Conservation (phyloP, 2,888 invertebrate genomes). For the Microplitis deprimator region DNA sequence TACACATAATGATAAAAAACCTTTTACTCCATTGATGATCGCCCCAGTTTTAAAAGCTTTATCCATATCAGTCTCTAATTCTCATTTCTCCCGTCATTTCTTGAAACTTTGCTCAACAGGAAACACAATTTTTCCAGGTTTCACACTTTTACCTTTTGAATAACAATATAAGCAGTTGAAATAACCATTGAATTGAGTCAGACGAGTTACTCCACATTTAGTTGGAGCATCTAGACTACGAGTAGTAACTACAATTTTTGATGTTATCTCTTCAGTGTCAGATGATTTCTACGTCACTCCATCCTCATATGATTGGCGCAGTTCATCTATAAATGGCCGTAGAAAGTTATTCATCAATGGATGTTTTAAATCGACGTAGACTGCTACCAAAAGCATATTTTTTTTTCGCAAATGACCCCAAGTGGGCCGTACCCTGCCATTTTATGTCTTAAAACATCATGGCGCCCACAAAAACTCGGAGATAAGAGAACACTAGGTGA, state of each 20-base stretch:
- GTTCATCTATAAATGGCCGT: constrained; percentile 20
- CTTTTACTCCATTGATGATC: neutral
- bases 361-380: constrained; percentile 35
- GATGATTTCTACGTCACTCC: neutral
- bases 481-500: no score
- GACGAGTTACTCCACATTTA: neutral
- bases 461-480: no score
- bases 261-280: neutral
- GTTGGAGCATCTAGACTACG: neutral
- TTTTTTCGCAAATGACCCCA: constrained; percentile 41
- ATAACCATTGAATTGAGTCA: neutral
- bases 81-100: neutral
- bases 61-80: neutral
- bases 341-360: constrained; percentile 32
- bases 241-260: neutral
- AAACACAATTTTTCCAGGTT: neutral
- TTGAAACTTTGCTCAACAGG: neutral
- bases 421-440: no score
- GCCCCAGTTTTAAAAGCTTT: neutral
- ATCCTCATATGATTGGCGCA: neutral
- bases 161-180: neutral
- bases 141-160: neutral
- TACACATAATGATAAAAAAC: neutral
- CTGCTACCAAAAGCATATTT: constrained; percentile 36
- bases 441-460: no score